Base-by-base conservation (phyloP, 1,140 invertebrate genomes). In the Drosophila pallidifrons region DNA sequence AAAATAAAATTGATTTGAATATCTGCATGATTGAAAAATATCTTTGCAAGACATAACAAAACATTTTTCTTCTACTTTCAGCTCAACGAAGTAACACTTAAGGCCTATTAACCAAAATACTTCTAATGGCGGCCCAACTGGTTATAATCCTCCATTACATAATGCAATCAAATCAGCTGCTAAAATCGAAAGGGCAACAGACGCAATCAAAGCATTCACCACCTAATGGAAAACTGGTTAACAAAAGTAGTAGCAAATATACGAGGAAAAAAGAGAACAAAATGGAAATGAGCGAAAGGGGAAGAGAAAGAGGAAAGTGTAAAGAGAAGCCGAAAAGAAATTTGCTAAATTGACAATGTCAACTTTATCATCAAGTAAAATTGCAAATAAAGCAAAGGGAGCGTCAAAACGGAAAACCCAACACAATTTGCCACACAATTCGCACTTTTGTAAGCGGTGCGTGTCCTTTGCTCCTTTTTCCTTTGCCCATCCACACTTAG, bases 291-390 rank as follows among this genome's bases (percentile, higher is more conserved):
- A 1, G 2, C 7, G 10, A 2, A 8, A 10, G 46, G 49, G 20
- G 8, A 7, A 64, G 41, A 7, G 16, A 49, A 47, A 65, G 20
- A 20, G 16, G 32, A 16, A 57, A 16, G 30, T 5, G 25, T 7
- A 30, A 67, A 43, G 25, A 30, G 49, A 73, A 59, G 38, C 13
- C 16, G 35, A 55, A 52, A 8, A 46, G 38, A 82, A 82, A 82
- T 72, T 75, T 75, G 52, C 66, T 72, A 87, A 87, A 87, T 88
- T 89, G 83, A 77, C 73, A 74, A 72, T 67, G 72, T 65, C 54
- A 82, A 87, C 77, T 87, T 87, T 80, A 75, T 78, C 83, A 81
- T 80, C 82, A 88, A 83, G 68, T 69, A 61, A 81, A 89, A 85
- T 85, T 81, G 81, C 77, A 77, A 75, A 81, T 67, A 73, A 82